phyloP scores from a whole-genome alignment of 1,140 invertebrate genomes.

The Drosophila tani region DNA sequence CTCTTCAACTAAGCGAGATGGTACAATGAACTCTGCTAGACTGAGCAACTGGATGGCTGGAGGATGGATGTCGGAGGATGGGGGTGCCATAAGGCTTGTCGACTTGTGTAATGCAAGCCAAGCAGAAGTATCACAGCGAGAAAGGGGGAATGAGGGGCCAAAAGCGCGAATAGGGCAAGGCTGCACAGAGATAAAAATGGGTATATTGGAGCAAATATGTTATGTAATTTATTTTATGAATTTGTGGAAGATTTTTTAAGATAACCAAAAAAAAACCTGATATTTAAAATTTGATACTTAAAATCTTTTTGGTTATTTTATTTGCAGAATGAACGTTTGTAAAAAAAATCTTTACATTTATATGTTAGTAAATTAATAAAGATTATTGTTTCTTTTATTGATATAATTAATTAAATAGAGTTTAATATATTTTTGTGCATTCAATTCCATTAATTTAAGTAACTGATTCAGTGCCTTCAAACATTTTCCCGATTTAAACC shows the following conservation, averaged over 20 bases:
- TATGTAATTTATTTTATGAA: not conserved
- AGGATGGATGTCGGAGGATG: constrained; percentile 5
- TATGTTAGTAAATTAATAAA: too few relatives aligned
- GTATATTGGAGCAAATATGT: not conserved
- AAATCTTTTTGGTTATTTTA: too few relatives aligned
- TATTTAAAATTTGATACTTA: too few relatives aligned
- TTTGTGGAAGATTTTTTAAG: not conserved
- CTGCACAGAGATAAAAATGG: constrained; percentile 3
- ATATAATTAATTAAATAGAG: too few relatives aligned
- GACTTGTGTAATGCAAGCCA: constrained; percentile 68
- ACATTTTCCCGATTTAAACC: not conserved
- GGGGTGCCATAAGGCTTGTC: constrained; percentile 36
- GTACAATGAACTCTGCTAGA: constrained; percentile 75
- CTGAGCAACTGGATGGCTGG: constrained; percentile 22
- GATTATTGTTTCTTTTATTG: not conserved
- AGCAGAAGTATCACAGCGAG: constrained; percentile 54
- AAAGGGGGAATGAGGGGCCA: not conserved
- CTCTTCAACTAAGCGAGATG: constrained; percentile 76
- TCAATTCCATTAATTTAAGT: not conserved
- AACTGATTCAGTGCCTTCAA: not conserved
- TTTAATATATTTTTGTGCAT: not conserved
- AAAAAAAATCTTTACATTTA: too few relatives aligned
- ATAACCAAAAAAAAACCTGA: too few relatives aligned
- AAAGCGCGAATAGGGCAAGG: constrained; percentile 22
- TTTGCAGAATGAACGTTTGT: too few relatives aligned